Evolutionary conservation across 2,797 vertebrate genomes (phyloP).

Genomic region (Channa striata): DNA sequence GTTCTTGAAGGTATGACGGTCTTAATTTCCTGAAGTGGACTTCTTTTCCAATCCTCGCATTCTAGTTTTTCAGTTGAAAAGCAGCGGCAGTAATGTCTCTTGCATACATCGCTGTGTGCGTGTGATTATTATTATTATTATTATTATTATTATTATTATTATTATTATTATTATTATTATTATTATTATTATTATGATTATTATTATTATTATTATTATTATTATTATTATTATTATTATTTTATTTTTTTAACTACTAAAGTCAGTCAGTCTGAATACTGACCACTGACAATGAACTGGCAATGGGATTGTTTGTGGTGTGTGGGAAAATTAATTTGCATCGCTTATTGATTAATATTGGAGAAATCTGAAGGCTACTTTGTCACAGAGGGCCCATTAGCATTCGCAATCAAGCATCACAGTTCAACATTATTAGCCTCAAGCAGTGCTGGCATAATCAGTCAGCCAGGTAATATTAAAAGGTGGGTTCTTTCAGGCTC

Average conservation of each 20-base stretch:
- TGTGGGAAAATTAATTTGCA: slow-evolving; percentile 51
- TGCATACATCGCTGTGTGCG: not conserved
- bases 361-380: slow-evolving; percentile 29
- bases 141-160: too few species aligned
- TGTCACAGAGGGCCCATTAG: slow-evolving; percentile 58
- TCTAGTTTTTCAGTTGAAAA: not conserved
- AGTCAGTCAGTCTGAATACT: not conserved
- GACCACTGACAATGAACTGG: slow-evolving; percentile 16
- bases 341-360: slow-evolving; percentile 71
- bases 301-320: slow-evolving; percentile 15
- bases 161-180: too few species aligned
- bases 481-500: slow-evolving; percentile 74
- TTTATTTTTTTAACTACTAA: too few species aligned
- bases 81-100: not conserved
- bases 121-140: not conserved
- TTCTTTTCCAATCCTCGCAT: not conserved
- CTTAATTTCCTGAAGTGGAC: slow-evolving; percentile 43
- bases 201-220: too few species aligned
- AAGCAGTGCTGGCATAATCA: slow-evolving; percentile 71
- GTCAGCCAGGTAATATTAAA: slow-evolving; percentile 83
- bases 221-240: too few species aligned
- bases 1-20: slow-evolving; percentile 55
- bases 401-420: slow-evolving; percentile 74
- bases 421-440: slow-evolving; percentile 75
- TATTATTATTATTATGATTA: too few species aligned